Evolutionary conservation across 2,113 vertebrate genomes (phyloP).

Genomic region (Vidua chalybeata): DNA sequence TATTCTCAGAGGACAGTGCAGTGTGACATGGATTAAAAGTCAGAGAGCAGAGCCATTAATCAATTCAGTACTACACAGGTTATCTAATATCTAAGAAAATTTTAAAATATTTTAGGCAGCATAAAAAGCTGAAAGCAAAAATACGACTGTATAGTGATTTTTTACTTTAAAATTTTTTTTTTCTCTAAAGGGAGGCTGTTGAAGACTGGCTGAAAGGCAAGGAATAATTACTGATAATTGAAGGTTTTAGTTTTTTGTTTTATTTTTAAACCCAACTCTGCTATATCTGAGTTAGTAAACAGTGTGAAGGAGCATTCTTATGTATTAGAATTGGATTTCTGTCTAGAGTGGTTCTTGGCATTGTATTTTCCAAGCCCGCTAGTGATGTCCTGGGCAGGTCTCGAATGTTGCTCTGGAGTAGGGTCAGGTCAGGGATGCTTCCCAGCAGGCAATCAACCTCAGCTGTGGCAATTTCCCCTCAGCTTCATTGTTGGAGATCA

Average conservation of each 20-base stretch:
- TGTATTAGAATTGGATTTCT: background rate
- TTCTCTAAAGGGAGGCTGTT: background rate
- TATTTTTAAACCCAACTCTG: background rate
- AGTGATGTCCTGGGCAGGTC: background rate
- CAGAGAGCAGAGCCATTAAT: background rate
- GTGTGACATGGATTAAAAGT: background rate
- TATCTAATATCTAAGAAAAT: slow-evolving; percentile 2
- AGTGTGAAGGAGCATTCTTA: background rate
- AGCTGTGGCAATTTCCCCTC: background rate
- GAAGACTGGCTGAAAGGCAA: background rate
- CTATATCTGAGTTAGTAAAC: background rate
- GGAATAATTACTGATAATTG: background rate
- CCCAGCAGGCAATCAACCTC: background rate
- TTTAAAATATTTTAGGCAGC: background rate
- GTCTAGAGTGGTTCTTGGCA: background rate
- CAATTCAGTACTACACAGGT: background rate
- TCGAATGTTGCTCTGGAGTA: rapidly evolving
- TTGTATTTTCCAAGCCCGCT: background rate
- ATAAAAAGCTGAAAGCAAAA: background rate
- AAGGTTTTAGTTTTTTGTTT: background rate
- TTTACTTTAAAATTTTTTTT: background rate
- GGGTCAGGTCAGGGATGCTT: background rate
- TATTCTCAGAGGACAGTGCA: slow-evolving; percentile 12
- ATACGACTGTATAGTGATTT: background rate
- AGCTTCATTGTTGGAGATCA: background rate